Conservation (phyloP, 1,140 invertebrate species). For the Cardiocondyla obscurior region DNA sequence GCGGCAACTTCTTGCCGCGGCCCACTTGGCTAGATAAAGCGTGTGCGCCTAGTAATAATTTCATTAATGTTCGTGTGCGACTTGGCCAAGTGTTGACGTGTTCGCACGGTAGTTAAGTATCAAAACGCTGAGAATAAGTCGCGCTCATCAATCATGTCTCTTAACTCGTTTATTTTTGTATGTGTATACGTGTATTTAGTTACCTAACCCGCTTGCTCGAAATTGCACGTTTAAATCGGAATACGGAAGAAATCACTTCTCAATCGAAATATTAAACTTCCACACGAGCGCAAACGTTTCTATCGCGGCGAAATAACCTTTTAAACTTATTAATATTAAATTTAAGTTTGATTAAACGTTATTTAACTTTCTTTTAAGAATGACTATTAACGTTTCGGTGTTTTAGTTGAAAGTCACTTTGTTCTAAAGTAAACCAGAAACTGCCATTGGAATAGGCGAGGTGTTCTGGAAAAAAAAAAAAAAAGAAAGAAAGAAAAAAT, state of each 20-base stretch:
- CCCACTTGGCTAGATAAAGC: neutral
- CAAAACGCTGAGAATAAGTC: slow-evolving; percentile 13
- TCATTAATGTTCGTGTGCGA: neutral
- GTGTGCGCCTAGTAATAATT: neutral
- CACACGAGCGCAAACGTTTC: neutral
- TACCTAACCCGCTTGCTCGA: neutral
- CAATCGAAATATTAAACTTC: neutral
- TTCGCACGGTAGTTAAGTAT: slow-evolving; percentile 1
- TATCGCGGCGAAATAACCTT: neutral
- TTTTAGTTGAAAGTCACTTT: neutral
- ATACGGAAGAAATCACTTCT: neutral
- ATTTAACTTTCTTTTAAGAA: neutral
- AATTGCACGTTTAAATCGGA: neutral
- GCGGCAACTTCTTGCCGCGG: neutral
- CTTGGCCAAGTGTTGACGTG: neutral
- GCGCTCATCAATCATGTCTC: neutral
- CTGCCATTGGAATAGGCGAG: neutral
- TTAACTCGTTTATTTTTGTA: slow-evolving; percentile 34
- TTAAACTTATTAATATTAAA: neutral
- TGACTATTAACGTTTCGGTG: neutral
- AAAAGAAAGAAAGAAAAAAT: too few species aligned
- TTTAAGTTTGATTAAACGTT: neutral
- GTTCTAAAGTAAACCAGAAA: neutral
- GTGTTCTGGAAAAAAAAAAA: neutral
- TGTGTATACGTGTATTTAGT: neutral